Conservation (phyloP, 1,140 invertebrate species). For the Bombus breviceps region DNA sequence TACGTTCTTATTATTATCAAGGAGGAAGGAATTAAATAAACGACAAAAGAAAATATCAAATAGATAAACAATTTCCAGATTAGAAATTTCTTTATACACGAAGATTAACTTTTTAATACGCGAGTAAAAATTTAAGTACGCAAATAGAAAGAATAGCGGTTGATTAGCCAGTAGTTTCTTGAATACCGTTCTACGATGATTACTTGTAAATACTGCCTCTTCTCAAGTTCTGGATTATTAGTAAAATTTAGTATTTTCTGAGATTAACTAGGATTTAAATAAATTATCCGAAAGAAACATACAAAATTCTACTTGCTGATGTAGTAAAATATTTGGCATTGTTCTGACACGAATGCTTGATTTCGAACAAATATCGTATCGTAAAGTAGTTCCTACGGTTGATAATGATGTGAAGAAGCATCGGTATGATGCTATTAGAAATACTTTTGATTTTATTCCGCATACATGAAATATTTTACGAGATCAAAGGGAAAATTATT, state of each 20-base stretch:
- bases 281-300: not conserved
- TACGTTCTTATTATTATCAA: not conserved
- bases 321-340: not conserved
- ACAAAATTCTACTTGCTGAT: not conserved
- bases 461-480: not conserved
- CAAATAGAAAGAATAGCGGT: constrained; percentile 14
- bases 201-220: constrained; percentile 20
- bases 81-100: not conserved
- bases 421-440: not conserved
- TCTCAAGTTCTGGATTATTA: not conserved
- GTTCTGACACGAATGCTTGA: not conserved
- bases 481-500: not conserved
- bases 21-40: not conserved
- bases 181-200: constrained; percentile 1
- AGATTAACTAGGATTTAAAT: not conserved
- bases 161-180: constrained; percentile 20
- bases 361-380: not conserved
- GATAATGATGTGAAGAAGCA: not conserved
- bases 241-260: not conserved
- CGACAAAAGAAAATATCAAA: not conserved
- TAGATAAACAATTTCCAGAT: not conserved
- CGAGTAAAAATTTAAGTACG: not conserved
- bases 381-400: not conserved
- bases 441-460: not conserved
- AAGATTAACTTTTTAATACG: not conserved